These are phyloP conservation scores for Exaiptasia diaphana DNA, from an alignment of 64 coral and sea anemone genomes.

Conservation along the genomic window DNA sequence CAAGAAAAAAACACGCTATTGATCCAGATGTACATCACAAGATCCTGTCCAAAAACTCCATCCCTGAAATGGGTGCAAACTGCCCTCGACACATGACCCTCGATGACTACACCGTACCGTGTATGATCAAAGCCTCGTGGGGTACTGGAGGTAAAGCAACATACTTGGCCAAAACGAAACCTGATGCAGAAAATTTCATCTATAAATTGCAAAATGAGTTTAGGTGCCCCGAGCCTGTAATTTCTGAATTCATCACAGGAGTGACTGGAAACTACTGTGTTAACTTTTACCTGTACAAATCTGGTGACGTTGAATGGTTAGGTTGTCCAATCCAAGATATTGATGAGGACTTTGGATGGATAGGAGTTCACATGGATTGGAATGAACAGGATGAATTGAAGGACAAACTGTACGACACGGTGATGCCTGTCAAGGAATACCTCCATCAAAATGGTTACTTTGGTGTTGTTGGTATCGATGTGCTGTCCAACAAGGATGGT, in stretches of 20 bases:
- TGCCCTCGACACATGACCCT: constrained; percentile 66
- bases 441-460: constrained; percentile 86
- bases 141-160: constrained; percentile 58
- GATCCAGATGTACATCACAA: constrained; percentile 79
- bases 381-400: constrained; percentile 71
- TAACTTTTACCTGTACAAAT: constrained; percentile 77
- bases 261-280: constrained; percentile 58
- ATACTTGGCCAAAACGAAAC: constrained; percentile 62
- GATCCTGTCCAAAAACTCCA: constrained; percentile 60
- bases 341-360: background rate
- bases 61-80: constrained; percentile 67
- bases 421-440: constrained; percentile 68
- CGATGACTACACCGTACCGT: constrained; percentile 70
- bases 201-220: constrained; percentile 40
- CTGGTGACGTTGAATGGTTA: constrained; percentile 64
- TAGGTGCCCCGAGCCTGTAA: constrained; percentile 32
- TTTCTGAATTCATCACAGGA: constrained; percentile 69
- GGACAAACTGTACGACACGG: constrained; percentile 24
- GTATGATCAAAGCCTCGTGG: constrained; percentile 79
- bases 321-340: background rate
- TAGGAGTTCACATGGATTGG: constrained; percentile 53
- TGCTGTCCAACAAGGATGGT: constrained; percentile 65
- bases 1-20: constrained; percentile 74
- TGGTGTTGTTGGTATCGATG: constrained; percentile 70
- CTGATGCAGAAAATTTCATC: constrained; percentile 45